Evolutionary conservation across 2,113 vertebrate genomes (phyloP), one percentile per base, ranked within the genome.

Genomic region (Monopterus albus): DNA sequence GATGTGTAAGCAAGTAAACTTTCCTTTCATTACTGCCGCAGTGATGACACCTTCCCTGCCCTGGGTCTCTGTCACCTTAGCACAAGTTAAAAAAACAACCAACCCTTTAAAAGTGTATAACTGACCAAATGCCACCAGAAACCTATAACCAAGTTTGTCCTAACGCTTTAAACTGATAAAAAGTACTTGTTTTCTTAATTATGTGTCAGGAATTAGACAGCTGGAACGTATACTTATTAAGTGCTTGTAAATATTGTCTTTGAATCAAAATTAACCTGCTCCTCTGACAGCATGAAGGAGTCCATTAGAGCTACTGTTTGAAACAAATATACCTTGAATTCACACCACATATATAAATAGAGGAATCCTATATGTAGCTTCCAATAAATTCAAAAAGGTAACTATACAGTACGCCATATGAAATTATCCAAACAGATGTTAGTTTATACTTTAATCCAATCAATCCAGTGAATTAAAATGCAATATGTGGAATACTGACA

Each of bases 301-400:
- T 85, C 73, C 62, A 79, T 74, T 62, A 72, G 70, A 85, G 72
- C 73, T 63, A 77, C 70, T 64, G 59, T 57, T 72, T 77, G 39
- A 75, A 77, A 72, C 72, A 79, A 80, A 81, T 57, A 82, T 74
- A 62, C 52, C 81, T 77, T 75, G 63, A 67, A 82, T 82, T 62
- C 59, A 46, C 78, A 82, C 78, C 75, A 80, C 64, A 82, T 72
- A 79, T 79, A 81, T 63, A 73, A 65, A 63, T 79, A 82, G 49
- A 59, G 83, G 81, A 74, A 60, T 74, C 38, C 55, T 58, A 65
- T 61, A 79, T 36, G 49, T 60, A 63, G 53, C 52, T 57, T 85
- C 78, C 64, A 81, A 51, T 78, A 78, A 82, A 86, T 84, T 68
- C 77, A 55, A 62, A 80, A 71, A 60, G 33, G 20, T 65, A 83